These are phyloP conservation scores for Burhinus oedicnemus DNA, from an alignment of 2,113 vertebrate species.

Conservation along the genomic window DNA sequence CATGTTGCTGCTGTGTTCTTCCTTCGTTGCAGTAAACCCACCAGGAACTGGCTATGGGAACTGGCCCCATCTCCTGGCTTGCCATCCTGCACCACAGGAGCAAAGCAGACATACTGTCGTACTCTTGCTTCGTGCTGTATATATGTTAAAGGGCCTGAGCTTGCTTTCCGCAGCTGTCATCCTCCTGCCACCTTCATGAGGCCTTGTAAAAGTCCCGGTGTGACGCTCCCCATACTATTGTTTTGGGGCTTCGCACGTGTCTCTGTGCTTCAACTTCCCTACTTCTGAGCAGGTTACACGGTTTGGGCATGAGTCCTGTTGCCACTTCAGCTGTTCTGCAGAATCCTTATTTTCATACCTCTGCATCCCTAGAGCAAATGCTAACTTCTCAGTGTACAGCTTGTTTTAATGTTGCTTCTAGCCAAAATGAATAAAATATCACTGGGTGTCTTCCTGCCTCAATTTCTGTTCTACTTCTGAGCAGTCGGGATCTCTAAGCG, in stretches of 20 bases:
- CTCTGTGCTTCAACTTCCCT: background rate
- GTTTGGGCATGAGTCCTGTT: background rate
- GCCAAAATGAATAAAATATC: conserved; percentile 53
- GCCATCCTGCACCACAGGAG: background rate
- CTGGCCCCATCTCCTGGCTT: background rate
- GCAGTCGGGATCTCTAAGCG: background rate
- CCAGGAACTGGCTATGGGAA: background rate
- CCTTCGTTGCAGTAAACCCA: background rate
- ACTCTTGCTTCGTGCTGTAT: background rate
- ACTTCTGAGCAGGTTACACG: background rate
- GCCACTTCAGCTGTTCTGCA: background rate
- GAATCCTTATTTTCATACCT: conserved; percentile 5
- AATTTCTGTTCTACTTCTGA: conserved; percentile 3
- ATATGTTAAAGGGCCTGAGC: background rate
- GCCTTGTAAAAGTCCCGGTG: background rate
- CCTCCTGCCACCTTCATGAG: background rate
- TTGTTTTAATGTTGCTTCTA: conserved; percentile 32
- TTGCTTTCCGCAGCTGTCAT: background rate
- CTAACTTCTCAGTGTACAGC: background rate
- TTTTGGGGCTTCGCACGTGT: background rate
- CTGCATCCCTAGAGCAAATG: background rate
- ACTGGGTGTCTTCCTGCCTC: conserved; percentile 24
- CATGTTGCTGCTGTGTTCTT: background rate
- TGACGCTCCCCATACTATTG: background rate
- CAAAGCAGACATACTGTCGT: accelerated